Evolutionary conservation across 2,888 invertebrate species (phyloP).

Genomic region (Diarsia mendica): DNA sequence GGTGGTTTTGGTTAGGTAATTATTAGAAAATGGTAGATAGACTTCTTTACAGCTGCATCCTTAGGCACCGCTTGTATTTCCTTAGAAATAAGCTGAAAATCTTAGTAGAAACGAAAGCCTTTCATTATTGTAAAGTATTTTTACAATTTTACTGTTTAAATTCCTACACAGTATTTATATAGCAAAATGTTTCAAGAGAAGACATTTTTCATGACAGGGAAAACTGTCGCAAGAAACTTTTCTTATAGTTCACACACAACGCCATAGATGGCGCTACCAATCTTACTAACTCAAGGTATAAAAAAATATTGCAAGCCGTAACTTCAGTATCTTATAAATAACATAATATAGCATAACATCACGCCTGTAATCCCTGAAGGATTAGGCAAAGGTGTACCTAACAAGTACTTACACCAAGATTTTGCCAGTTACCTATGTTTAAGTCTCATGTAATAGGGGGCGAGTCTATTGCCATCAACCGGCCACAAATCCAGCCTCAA

Average conservation of each 20-base stretch:
- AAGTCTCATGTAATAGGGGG: too few species aligned
- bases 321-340: not conserved
- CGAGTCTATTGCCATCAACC: too few species aligned
- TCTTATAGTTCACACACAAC: conserved; percentile 3
- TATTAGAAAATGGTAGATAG: not conserved
- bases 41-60: not conserved
- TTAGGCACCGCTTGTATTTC: not conserved
- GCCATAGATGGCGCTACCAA: conserved; percentile 47
- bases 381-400: too few species aligned
- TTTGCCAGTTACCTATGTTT: too few species aligned
- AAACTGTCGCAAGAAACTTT: not conserved
- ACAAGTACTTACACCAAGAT: too few species aligned
- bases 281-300: not conserved
- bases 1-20: not conserved
- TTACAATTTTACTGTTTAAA: not conserved
- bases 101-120: not conserved
- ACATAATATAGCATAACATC: too few species aligned
- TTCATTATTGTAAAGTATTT: not conserved
- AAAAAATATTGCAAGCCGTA: not conserved
- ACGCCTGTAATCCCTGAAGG: too few species aligned
- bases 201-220: not conserved
- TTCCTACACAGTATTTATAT: not conserved
- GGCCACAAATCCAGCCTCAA: too few species aligned
- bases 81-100: not conserved
- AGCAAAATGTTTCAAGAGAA: not conserved